A percentile compares a stretch with the other conserved stretches of the same genome.
Evolutionary conservation across 2,888 invertebrate species (phyloP).

Genomic region (Caenorhabditis panamensis): DNA sequence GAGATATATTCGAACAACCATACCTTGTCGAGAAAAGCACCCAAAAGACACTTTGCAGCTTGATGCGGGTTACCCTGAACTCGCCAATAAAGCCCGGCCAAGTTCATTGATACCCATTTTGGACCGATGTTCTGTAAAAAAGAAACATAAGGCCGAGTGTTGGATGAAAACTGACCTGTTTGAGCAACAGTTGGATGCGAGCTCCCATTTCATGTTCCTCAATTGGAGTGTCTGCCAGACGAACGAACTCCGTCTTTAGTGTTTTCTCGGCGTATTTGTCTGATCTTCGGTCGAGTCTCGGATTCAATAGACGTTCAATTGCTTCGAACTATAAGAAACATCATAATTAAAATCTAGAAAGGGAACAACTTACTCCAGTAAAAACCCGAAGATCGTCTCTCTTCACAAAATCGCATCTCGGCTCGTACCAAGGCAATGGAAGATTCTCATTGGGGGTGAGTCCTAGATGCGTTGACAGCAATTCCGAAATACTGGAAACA

Average conservation of each 20-base stretch:
- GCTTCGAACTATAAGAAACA: slow-evolving; percentile 41
- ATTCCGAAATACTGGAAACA: slow-evolving; percentile 82
- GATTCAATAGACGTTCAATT: slow-evolving; percentile 48
- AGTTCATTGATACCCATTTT: slow-evolving; percentile 87
- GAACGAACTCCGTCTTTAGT: slow-evolving; percentile 65
- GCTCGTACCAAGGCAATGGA: slow-evolving; percentile 88
- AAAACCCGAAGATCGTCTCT: slow-evolving; percentile 33
- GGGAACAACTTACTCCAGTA: slow-evolving; percentile 30
- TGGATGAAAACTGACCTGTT: slow-evolving; percentile 84
- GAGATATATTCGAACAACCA: not conserved
- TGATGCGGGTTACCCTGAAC: slow-evolving; percentile 86
- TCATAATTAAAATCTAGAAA: not conserved
- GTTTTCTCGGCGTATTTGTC: slow-evolving; percentile 57
- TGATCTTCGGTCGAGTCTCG: slow-evolving; percentile 33
- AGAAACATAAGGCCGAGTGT: no score
- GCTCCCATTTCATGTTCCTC: slow-evolving; percentile 87
- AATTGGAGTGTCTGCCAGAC: slow-evolving; percentile 63
- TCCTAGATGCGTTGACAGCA: slow-evolving; percentile 86
- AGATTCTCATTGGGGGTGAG: slow-evolving; percentile 85
- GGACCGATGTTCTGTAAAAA: slow-evolving; percentile 87
- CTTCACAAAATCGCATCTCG: slow-evolving; percentile 84
- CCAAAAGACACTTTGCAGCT: slow-evolving; percentile 87
- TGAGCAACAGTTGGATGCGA: slow-evolving; percentile 87
- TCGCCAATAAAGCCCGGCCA: slow-evolving; percentile 89
- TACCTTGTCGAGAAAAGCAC: slow-evolving; percentile 83